These are phyloP conservation scores for Solenodon paradoxus DNA, from an alignment of 2,113 vertebrate genomes.

Conservation along the genomic window DNA sequence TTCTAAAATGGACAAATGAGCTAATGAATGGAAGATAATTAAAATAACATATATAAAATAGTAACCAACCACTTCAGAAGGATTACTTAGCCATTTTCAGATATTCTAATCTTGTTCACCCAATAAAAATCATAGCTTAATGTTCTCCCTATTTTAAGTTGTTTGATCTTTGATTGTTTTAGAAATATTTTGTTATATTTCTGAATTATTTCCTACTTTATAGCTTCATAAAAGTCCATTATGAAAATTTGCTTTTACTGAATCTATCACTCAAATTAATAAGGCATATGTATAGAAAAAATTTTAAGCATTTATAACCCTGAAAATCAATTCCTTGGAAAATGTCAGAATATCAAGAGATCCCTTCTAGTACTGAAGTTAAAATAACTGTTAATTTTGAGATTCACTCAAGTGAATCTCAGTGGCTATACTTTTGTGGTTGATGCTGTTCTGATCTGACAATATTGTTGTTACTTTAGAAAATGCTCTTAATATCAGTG, in stretches of 20 bases:
- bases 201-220: not conserved
- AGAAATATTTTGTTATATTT: not conserved
- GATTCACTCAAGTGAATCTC: slow-evolving; percentile 10
- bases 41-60: slow-evolving; percentile 40
- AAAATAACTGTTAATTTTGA: not conserved
- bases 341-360: not conserved
- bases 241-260: not conserved
- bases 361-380: not conserved
- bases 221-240: slow-evolving; percentile 1
- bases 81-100: slow-evolving; percentile 32
- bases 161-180: slow-evolving; percentile 47
- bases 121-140: slow-evolving; percentile 35
- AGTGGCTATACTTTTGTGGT: not conserved
- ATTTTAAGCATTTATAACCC: not conserved
- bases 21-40: slow-evolving; percentile 52
- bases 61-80: slow-evolving; percentile 26
- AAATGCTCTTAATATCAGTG: not conserved
- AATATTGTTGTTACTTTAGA: slow-evolving; percentile 1
- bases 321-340: not conserved
- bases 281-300: too few species aligned
- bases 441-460: not conserved
- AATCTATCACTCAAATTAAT: not conserved
- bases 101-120: slow-evolving; percentile 54
- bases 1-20: slow-evolving; percentile 45
- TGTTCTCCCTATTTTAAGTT: not conserved